Evolutionary conservation across 2,113 vertebrate genomes (phyloP).

Genomic region (Lagopus leucura): DNA sequence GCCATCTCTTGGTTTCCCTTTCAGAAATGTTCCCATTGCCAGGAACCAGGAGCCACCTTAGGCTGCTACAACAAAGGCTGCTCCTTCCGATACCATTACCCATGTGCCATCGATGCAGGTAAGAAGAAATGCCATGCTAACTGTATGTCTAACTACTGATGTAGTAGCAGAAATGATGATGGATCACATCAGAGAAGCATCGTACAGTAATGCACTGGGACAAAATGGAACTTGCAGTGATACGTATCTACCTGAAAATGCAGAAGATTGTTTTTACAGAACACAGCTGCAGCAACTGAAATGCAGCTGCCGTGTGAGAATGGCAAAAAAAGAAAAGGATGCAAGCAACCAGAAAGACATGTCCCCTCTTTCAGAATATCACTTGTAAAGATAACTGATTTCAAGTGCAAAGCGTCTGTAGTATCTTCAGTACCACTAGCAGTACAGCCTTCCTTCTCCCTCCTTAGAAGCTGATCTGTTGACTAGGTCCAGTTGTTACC

Average conservation of each 20-base stretch:
- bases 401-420: not conserved
- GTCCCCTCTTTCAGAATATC: not conserved
- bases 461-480: not conserved
- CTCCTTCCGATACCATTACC: slow-evolving; percentile 95
- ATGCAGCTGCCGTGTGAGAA: not conserved
- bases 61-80: slow-evolving; percentile 99
- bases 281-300: not conserved
- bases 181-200: not conserved
- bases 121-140: slow-evolving; percentile 34
- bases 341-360: not conserved
- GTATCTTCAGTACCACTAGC: not conserved
- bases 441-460: not conserved
- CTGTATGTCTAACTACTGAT: not conserved
- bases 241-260: not conserved
- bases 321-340: not conserved
- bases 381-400: not conserved
- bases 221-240: not conserved
- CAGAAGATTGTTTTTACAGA: not conserved
- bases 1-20: slow-evolving; percentile 41
- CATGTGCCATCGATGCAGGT: slow-evolving; percentile 97
- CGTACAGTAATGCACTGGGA: accelerated
- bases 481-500: not conserved
- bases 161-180: not conserved
- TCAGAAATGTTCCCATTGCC: slow-evolving; percentile 96
- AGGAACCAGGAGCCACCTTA: slow-evolving; percentile 94